Conservation (phyloP, 2,888 invertebrate species). For the Spodoptera picta region DNA sequence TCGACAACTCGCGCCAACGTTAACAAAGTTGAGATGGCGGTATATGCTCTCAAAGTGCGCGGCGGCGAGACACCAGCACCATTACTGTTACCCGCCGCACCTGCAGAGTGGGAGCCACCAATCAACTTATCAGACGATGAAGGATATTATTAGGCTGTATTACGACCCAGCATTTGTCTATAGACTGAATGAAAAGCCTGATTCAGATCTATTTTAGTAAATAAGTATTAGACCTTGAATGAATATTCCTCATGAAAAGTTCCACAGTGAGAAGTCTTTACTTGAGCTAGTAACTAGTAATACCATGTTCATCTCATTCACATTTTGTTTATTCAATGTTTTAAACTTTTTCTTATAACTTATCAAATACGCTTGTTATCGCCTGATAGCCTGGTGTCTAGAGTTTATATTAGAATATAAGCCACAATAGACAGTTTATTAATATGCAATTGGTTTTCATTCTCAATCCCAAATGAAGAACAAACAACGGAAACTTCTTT, state of each 20-base stretch:
- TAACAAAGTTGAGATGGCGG: slow-evolving; percentile 94
- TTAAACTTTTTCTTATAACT: no score
- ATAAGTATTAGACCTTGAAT: no score
- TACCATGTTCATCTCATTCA: no score
- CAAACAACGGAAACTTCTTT: background rate
- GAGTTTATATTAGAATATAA: slow-evolving; percentile 6
- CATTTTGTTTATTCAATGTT: no score
- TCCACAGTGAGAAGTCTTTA: no score
- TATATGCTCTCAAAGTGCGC: slow-evolving; percentile 93
- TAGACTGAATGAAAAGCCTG: no score
- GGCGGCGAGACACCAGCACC: slow-evolving; percentile 93
- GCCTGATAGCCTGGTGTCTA: no score
- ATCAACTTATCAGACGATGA: slow-evolving; percentile 72
- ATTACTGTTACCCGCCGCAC: slow-evolving; percentile 65
- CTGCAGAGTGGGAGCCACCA: slow-evolving; percentile 57
- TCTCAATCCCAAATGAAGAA: background rate
- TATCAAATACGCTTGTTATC: no score
- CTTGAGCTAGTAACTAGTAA: no score
- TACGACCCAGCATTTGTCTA: no score
- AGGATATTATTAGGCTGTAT: slow-evolving; percentile 68
- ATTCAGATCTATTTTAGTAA: no score
- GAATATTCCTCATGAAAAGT: no score
- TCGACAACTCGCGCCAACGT: slow-evolving; percentile 92
- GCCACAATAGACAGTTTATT: slow-evolving; percentile 3
- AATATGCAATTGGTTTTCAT: slow-evolving; percentile 9